Base-by-base conservation (phyloP, 2,113 vertebrate genomes). In the Ascaphus truei region DNA sequence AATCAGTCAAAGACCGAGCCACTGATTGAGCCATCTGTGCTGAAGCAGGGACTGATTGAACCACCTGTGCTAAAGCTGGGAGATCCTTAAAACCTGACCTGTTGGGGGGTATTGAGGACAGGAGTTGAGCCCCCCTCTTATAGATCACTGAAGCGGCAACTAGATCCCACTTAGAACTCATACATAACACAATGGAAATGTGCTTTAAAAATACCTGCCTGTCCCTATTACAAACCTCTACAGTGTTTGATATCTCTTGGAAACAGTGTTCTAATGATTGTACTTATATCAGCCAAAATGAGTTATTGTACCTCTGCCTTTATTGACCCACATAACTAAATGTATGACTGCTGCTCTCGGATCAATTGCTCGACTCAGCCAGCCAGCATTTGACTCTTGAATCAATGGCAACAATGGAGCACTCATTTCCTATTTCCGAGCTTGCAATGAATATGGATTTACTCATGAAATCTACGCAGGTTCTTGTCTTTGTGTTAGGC, bases 301-400 rank as follows among this genome's bases (percentile, higher is more conserved):
- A 45, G 41, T 18, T 63, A 3, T 1, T 1, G 3, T 47, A 20
- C 16, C 67, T 20, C 16, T 36, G 30, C 3, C 36, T 53, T 45
- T 71, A 62, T 53, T 45, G 41, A 45, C n/a, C 41, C 41, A 45
- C 16, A 16, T 18, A 10, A 26, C 37, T 2, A 47, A 77, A 62
- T 13, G 29, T 56, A 62, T 11, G 16, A 43, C 59, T 62, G 11
- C 67, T 62, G 22, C 0, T 0, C 25, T 65, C 2, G n/a, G 62
- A 73, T 73, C 72, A 72, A 71, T 77, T 57, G 22, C 15, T 68
- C 68, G 63, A 33, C 50, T 60, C 68, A 59, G 23, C 61, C 13
- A 13, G n/a, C 41, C 41, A 18, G 8, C 2, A 20, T 45, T 71
- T 72, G 55, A n/a, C 33, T 64, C 10, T 72, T 18, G 61, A 68